Percentiles rank a stretch among this genome's conserved stretches.
These are phyloP conservation scores for Sorex maritimensis DNA, from an alignment of 2,797 vertebrate genomes.

Conservation along the genomic window DNA sequence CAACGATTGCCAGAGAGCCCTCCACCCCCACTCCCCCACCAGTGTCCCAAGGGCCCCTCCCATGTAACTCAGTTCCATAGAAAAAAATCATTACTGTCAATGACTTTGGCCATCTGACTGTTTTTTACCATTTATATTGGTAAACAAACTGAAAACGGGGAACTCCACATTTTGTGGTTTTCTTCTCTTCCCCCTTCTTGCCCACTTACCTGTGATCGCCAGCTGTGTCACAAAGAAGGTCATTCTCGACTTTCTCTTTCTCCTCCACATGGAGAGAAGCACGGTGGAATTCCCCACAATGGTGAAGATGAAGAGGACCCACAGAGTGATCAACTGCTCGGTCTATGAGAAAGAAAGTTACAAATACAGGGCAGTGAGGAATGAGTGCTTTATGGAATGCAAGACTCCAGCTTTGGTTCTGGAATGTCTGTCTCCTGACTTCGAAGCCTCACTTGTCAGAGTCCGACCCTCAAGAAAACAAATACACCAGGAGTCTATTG, in stretches of 20 bases:
- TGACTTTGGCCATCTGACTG: too few relatives aligned
- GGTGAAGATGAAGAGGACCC: conserved; percentile 91
- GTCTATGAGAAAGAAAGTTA: conserved; percentile 86
- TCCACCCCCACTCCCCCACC: too few relatives aligned
- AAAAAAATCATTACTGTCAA: too few relatives aligned
- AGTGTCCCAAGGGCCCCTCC: too few relatives aligned
- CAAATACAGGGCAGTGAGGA: fast-evolving
- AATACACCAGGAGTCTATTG: not conserved
- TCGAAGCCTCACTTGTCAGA: not conserved
- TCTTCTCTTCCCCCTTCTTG: not conserved
- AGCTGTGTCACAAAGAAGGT: conserved; percentile 92
- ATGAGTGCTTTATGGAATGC: not conserved
- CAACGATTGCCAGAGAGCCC: too few relatives aligned
- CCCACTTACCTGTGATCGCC: conserved; percentile 90
- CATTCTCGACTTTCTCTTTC: conserved; percentile 91
- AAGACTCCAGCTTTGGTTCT: not conserved
- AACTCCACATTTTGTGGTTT: not conserved
- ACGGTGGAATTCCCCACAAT: conserved; percentile 89
- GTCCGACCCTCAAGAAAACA: not conserved
- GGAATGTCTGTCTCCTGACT: not conserved
- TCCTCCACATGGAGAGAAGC: conserved; percentile 90
- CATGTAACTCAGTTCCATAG: too few relatives aligned
- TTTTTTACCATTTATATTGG: not conserved
- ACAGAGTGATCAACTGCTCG: conserved; percentile 92
- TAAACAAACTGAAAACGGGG: not conserved